A percentile compares a stretch with the other conserved stretches of the same genome.
Conservation (phyloP, 1,140 invertebrate species). For the Cotesia vestalis region DNA sequence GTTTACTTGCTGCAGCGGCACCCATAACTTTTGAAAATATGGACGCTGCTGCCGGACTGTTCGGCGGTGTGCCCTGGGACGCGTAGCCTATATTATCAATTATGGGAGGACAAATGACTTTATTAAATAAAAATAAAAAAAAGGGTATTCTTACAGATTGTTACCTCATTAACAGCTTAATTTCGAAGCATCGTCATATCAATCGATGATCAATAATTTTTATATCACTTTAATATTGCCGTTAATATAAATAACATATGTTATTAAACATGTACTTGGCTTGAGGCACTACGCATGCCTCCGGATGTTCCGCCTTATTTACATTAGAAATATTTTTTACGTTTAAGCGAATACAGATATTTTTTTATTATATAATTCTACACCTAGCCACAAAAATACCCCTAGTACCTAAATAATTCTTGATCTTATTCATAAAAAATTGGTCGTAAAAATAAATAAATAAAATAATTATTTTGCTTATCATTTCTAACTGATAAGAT, state of each 20-base stretch:
- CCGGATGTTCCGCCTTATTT: too few species aligned
- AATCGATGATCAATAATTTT: not conserved
- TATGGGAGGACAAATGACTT: not conserved
- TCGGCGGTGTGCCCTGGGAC: constrained; percentile 60
- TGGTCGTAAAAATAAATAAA: not conserved
- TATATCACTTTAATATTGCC: not conserved
- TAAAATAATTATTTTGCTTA: not conserved
- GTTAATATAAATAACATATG: too few species aligned
- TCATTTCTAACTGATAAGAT: too few species aligned
- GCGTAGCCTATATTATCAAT: constrained; percentile 46
- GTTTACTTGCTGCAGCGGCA: constrained; percentile 53
- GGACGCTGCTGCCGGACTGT: constrained; percentile 55
- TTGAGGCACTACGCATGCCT: too few species aligned
- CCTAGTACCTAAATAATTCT: too few species aligned
- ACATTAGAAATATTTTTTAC: too few species aligned
- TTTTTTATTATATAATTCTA: too few species aligned
- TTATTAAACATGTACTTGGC: too few species aligned
- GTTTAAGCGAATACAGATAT: too few species aligned
- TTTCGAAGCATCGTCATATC: constrained; percentile 23
- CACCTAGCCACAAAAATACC: too few species aligned
- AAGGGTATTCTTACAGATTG: too few species aligned
- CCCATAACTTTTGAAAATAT: constrained; percentile 59
- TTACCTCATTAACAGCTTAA: not conserved
- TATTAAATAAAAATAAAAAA: constrained; percentile 44
- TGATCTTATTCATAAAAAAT: not conserved